phyloP scores from a whole-genome alignment of 2,888 invertebrate species.

The Dioctria linearis region DNA sequence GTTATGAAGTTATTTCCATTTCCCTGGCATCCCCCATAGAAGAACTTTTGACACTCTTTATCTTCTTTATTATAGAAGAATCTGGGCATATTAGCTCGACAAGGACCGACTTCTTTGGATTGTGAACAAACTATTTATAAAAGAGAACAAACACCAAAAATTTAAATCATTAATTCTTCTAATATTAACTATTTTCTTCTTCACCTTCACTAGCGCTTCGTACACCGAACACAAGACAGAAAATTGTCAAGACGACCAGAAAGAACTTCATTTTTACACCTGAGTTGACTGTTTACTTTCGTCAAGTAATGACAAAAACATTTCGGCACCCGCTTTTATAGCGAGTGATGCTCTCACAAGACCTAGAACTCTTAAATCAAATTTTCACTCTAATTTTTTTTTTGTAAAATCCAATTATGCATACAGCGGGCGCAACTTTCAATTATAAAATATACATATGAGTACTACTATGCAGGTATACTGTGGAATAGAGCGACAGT shows the following conservation, averaged over 20 bases:
- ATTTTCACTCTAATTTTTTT: too few relatives aligned
- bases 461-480: too few relatives aligned
- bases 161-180: neutral
- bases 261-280: constrained; percentile 10
- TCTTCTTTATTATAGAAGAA: constrained; percentile 81
- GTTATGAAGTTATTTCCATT: constrained; percentile 84
- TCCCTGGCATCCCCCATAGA: constrained; percentile 84
- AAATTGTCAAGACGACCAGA: constrained; percentile 14
- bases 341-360: neutral
- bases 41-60: constrained; percentile 81
- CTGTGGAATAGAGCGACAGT: neutral
- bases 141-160: neutral
- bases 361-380: constrained; percentile 14
- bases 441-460: neutral
- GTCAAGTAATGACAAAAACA: neutral
- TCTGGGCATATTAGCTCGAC: constrained; percentile 80
- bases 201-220: constrained; percentile 1
- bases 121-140: neutral
- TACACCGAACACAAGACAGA: constrained; percentile 9
- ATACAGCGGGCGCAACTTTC: neutral
- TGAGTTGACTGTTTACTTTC: neutral
- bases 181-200: neutral
- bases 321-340: constrained; percentile 16
- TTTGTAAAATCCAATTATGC: neutral
- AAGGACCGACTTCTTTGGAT: constrained; percentile 75